These are phyloP conservation scores for Torymus tubicola DNA, from an alignment of 2,888 invertebrate species.

Conservation along the genomic window DNA sequence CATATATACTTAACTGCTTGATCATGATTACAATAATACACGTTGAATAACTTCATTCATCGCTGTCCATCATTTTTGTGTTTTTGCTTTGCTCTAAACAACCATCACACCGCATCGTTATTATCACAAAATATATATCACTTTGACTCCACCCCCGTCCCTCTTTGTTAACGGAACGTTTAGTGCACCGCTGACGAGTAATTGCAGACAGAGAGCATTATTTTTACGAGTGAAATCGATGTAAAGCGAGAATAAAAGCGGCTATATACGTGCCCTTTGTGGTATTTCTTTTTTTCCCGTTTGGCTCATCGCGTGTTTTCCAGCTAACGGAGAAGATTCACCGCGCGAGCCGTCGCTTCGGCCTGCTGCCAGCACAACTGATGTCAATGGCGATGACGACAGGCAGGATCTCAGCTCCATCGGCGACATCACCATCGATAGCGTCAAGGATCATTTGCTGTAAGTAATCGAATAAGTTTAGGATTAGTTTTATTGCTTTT, in stretches of 20 bases:
- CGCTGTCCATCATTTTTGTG: neutral
- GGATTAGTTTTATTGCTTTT: constrained; percentile 1
- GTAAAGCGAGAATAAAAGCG: neutral
- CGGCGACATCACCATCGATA: constrained; percentile 96
- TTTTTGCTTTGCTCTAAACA: constrained; percentile 18
- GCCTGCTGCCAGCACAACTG: constrained; percentile 70
- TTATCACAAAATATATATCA: too few species aligned
- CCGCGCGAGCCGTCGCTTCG: constrained; percentile 70
- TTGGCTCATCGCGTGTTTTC: constrained; percentile 61
- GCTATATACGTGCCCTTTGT: constrained; percentile 13
- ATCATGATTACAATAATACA: constrained; percentile 1
- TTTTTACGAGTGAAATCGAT: neutral
- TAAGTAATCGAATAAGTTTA: constrained; percentile 56
- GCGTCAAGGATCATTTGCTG: constrained; percentile 90
- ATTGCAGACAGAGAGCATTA: constrained; percentile 51
- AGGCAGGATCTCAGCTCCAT: constrained; percentile 80
- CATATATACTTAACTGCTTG: constrained; percentile 15
- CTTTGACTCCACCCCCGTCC: neutral
- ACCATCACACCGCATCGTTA: too few species aligned
- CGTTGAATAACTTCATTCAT: neutral
- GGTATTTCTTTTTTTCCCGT: constrained; percentile 17
- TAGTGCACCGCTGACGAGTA: constrained; percentile 45
- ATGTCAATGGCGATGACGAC: constrained; percentile 77
- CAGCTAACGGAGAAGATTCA: constrained; percentile 71
- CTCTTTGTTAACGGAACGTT: neutral